Evolutionary conservation across 2,888 invertebrate species (phyloP).

Genomic region (Leucophenga maculata): DNA sequence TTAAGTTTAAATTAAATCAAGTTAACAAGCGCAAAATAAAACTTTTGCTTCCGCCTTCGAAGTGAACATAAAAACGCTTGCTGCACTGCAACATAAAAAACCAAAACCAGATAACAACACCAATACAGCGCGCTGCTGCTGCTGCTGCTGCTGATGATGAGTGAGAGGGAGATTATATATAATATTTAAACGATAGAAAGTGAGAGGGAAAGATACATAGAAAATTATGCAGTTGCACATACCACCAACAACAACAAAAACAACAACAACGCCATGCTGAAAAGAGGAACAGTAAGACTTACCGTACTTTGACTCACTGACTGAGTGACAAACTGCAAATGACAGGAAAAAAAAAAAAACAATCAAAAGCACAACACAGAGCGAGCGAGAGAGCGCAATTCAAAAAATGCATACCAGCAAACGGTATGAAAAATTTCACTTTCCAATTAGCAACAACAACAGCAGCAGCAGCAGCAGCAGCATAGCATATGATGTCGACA

Average conservation of each 20-base stretch:
- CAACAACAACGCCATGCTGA: not conserved
- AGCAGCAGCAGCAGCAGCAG: not conserved
- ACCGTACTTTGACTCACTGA: conserved; percentile 22
- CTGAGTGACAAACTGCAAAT: conserved; percentile 18
- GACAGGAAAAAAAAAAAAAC: not conserved
- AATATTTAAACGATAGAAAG: too few species aligned
- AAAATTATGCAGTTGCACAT: conserved; percentile 17
- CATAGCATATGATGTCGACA: not conserved
- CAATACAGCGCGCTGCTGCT: not conserved
- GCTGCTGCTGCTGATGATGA: too few species aligned
- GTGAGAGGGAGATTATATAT: too few species aligned
- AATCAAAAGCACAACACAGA: not conserved
- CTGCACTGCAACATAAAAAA: not conserved
- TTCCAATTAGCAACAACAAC: conserved; percentile 4
- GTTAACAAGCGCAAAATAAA: not conserved
- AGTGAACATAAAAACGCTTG: not conserved
- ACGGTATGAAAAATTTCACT: conserved; percentile 20
- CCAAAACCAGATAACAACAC: not conserved
- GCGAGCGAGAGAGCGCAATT: not conserved
- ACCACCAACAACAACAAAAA: conserved; percentile 10
- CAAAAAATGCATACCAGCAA: not conserved
- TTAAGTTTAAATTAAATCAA: not conserved
- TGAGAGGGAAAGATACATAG: not conserved
- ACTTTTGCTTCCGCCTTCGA: conserved; percentile 1
- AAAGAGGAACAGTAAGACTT: not conserved